phyloP scores from a whole-genome alignment of 1,140 invertebrate species.

The Bombus turneri region DNA sequence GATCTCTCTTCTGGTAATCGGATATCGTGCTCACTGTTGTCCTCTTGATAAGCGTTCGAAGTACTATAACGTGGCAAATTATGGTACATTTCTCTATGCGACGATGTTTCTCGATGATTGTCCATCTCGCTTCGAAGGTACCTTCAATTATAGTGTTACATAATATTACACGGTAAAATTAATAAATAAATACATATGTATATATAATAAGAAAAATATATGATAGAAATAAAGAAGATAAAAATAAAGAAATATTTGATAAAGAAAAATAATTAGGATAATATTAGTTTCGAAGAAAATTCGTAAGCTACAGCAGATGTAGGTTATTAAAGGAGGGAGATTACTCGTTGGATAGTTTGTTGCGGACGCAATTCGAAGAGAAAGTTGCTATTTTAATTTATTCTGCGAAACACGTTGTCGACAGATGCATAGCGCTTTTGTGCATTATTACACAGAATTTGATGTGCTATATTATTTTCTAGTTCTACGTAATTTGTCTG shows the following conservation, averaged over 20 bases:
- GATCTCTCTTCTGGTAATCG: constrained; percentile 10
- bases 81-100: not conserved
- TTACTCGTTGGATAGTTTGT: constrained; percentile 26
- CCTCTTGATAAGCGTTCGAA: not conserved
- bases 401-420: not conserved
- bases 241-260: too few relatives aligned
- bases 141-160: not conserved
- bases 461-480: too few relatives aligned
- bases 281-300: not conserved
- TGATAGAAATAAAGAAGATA: too few relatives aligned
- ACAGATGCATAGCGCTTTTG: not conserved
- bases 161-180: not conserved
- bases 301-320: not conserved
- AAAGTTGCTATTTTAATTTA: constrained; percentile 16
- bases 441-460: constrained; percentile 49
- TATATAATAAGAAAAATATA: too few relatives aligned
- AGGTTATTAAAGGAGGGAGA: not conserved
- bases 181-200: too few relatives aligned
- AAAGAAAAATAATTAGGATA: not conserved
- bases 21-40: not conserved
- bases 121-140: not conserved
- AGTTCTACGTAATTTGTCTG: constrained; percentile 14
- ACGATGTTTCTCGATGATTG: not conserved
- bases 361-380: not conserved
- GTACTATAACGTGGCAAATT: not conserved